Conservation (phyloP, 1,140 invertebrate genomes). For the Hormaphis cornu region DNA sequence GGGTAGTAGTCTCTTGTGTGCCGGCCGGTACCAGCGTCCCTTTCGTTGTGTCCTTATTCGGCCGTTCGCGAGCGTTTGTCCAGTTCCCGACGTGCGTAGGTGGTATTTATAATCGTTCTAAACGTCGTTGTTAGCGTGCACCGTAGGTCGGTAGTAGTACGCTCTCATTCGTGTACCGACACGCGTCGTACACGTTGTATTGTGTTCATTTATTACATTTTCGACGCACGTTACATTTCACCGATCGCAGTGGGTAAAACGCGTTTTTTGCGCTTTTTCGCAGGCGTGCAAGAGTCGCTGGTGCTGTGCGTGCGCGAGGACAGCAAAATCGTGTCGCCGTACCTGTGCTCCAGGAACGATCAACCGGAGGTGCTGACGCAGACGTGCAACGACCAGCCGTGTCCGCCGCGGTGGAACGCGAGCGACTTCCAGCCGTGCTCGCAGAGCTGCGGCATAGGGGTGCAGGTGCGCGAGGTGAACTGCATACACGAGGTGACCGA, state of each 20-base stretch:
- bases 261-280: conserved; percentile 15
- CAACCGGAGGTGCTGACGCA: conserved; percentile 81
- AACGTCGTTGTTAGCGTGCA: too few species aligned
- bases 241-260: conserved; percentile 10
- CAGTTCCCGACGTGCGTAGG: too few species aligned
- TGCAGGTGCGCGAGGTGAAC: conserved; percentile 73
- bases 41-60: too few species aligned
- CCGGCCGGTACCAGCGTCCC: too few species aligned
- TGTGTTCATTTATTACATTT: too few species aligned
- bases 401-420: conserved; percentile 80
- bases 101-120: too few species aligned
- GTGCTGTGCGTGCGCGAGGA: conserved; percentile 82
- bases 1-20: too few species aligned
- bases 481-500: conserved; percentile 89
- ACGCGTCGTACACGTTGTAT: too few species aligned
- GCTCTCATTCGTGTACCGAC: too few species aligned
- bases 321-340: conserved; percentile 69
- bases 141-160: too few species aligned
- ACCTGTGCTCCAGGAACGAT: conserved; percentile 63
- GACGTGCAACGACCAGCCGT: conserved; percentile 87
- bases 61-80: too few species aligned
- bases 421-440: conserved; percentile 64
- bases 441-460: conserved; percentile 60
- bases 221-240: too few species aligned
- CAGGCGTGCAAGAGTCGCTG: conserved; percentile 74